These are phyloP conservation scores for Drosophila burlai DNA, from an alignment of 1,140 invertebrate genomes.

Conservation along the genomic window DNA sequence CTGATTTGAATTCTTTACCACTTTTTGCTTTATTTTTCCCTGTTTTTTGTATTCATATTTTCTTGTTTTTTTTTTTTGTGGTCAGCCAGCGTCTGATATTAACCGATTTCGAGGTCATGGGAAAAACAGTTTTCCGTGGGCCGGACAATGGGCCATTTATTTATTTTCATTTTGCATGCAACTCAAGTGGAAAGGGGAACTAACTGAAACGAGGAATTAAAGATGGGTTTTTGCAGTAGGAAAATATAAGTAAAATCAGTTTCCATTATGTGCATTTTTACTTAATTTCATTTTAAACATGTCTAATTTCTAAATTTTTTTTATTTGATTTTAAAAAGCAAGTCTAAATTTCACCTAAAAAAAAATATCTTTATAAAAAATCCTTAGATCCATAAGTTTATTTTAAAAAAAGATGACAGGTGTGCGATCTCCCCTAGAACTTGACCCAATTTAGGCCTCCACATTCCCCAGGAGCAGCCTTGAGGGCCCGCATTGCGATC, in stretches of 20 bases:
- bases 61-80: constrained; percentile 42
- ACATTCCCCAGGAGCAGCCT: constrained; percentile 11
- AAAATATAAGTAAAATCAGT: background rate
- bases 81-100: constrained; percentile 58
- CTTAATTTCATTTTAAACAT: background rate
- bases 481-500: constrained; percentile 18
- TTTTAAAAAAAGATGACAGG: too few species aligned
- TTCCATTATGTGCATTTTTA: background rate
- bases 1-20: constrained; percentile 66
- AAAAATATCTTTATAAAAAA: background rate
- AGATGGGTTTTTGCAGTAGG: background rate
- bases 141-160: constrained; percentile 51
- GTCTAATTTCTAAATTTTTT: too few species aligned
- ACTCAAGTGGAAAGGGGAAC: constrained; percentile 20
- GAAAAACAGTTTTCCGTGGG: constrained; percentile 60
- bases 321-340: background rate
- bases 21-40: constrained; percentile 20
- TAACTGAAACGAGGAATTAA: background rate
- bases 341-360: background rate
- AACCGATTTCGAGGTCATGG: constrained; percentile 75
- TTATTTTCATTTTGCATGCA: constrained; percentile 62
- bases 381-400: background rate
- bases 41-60: background rate
- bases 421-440: constrained; percentile 5
- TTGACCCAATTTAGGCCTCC: constrained; percentile 27